Evolutionary conservation across 2,888 invertebrate genomes (phyloP), one percentile per base, ranked within the genome.

Genomic region (Lutraria lutraria): DNA sequence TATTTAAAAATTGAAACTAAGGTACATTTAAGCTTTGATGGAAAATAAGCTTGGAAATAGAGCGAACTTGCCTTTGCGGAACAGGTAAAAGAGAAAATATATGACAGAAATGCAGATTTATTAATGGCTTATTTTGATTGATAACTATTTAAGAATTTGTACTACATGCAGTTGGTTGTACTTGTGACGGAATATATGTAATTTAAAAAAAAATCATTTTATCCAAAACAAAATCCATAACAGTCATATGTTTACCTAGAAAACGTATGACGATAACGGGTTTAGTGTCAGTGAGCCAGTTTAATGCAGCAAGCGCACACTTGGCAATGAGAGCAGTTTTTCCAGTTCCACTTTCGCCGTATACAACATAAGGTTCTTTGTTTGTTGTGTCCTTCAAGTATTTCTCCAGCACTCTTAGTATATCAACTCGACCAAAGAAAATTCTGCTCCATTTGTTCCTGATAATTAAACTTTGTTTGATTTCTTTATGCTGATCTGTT

Each of bases 291-390:
- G 34, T 19, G n/a, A 93, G 85, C 96, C 95, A 95, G 13, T 72
- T 81, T 85, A 90, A 88, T 0, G 92, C 88, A 60, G 91, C 83
- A 21, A 92, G 81, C 0, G 93, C 93, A 53, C 95, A 85, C 81
- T 94, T 93, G 8, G 95, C 95, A 92, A 96, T 95, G 31, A 96
- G 54, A 0, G 96, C 93, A 10, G 96, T 95, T 87, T 96, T 96
- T 0, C 96, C 96, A 52, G 94, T 93, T n/a, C 96, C 96, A 16
- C 95, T 95, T 31, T 91, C 90, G 0, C 96, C 96, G 86, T 94
- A 93, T 4, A 96, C 56, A 29, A 95, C 90, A 25, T 95, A 83
- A 2, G 95, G 95, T 25, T 72, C 54, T 76, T 80, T 85, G 25
- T 80, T 80, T 0, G 80, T 19, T 10, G 13, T 31, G 79, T 85